Evolutionary conservation across 1,140 invertebrate genomes (phyloP).

Genomic region (Agrilus planipennis): DNA sequence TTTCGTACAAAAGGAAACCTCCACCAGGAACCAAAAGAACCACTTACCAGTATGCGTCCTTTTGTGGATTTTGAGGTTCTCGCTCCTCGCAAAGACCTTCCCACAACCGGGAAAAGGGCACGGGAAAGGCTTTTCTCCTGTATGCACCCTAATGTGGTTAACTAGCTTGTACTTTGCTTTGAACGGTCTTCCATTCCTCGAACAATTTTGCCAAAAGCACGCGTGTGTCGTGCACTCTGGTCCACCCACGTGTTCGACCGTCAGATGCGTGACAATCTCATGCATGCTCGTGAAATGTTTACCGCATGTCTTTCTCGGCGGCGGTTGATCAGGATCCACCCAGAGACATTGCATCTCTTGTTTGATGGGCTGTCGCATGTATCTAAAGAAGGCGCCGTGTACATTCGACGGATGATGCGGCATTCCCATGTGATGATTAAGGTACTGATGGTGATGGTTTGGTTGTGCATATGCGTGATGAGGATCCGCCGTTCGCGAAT

Average conservation of each 20-base stretch:
- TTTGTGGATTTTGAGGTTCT: conserved; percentile 99
- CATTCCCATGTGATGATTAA: conserved; percentile 34
- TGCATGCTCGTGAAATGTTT: conserved; percentile 88
- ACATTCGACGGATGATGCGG: conserved; percentile 40
- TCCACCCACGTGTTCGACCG: conserved; percentile 94
- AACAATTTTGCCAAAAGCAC: conserved; percentile 91
- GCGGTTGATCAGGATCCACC: conserved; percentile 75
- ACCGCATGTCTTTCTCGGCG: conserved; percentile 74
- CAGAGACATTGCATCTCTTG: conserved; percentile 90
- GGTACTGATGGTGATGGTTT: conserved; percentile 39
- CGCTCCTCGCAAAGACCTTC: conserved; percentile 95
- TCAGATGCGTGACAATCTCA: conserved; percentile 94
- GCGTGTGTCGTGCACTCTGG: conserved; percentile 94
- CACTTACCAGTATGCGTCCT: conserved; percentile 59
- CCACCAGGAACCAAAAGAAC: no score
- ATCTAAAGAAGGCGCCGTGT: conserved; percentile 77
- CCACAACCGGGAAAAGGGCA: conserved; percentile 94
- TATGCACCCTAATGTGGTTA: conserved; percentile 98
- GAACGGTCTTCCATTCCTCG: conserved; percentile 87
- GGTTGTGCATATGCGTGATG: conserved; percentile 32
- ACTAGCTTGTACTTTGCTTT: conserved; percentile 99
- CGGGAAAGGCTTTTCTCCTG: conserved; percentile 96
- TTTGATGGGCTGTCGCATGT: conserved; percentile 69
- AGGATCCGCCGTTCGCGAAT: conserved; percentile 37
- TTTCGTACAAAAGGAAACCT: background rate